These are phyloP conservation scores for Cirrhinus mrigala DNA, from an alignment of 2,797 vertebrate species.

Conservation along the genomic window DNA sequence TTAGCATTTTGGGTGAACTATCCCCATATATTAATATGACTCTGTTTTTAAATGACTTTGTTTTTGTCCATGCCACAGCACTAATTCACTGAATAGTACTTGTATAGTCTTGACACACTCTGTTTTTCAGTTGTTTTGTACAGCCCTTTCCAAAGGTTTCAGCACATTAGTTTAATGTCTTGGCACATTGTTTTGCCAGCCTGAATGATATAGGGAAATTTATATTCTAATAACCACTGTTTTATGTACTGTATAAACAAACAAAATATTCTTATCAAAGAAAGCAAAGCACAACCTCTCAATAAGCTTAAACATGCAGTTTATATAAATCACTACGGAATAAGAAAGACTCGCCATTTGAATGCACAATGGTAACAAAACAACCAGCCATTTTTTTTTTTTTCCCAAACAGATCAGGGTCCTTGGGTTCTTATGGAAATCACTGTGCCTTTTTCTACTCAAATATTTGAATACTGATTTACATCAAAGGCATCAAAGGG, in stretches of 20 bases:
- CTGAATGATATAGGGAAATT: background rate
- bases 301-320: conserved; percentile 16
- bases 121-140: background rate
- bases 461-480: conserved; percentile 78
- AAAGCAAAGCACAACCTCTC: conserved; percentile 16
- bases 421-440: conserved; percentile 76
- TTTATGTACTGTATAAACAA: background rate
- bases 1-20: background rate
- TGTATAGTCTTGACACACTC: background rate
- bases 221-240: background rate
- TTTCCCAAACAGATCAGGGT: conserved; percentile 53
- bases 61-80: background rate
- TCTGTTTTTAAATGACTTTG: background rate
- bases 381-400: conserved; percentile 53
- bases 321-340: background rate
- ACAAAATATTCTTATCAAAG: background rate
- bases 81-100: background rate
- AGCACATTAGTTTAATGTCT: conserved; percentile 8
- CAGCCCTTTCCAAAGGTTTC: conserved; percentile 4
- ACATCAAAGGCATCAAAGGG: conserved; percentile 61
- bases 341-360: conserved; percentile 35
- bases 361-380: conserved; percentile 18
- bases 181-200: background rate
- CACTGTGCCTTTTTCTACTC: conserved; percentile 74
- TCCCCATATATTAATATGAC: background rate